These are phyloP conservation scores for Incurvaria masculella DNA, from an alignment of 2,888 invertebrate genomes.

Conservation along the genomic window DNA sequence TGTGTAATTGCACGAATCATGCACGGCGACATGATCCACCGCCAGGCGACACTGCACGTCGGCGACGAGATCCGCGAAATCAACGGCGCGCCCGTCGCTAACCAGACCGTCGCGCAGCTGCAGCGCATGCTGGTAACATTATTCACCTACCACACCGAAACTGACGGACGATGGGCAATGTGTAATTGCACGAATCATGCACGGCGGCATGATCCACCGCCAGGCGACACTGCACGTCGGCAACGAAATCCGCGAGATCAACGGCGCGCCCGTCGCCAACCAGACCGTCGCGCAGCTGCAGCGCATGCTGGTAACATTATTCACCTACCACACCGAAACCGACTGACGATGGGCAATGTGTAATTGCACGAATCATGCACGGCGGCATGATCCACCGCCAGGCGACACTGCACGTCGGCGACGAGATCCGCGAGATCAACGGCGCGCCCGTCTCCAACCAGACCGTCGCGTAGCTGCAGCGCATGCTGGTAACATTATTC, in stretches of 20 bases:
- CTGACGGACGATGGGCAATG: constrained; percentile 98
- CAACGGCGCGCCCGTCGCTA: constrained; percentile 94
- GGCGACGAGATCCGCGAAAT: constrained; percentile 99
- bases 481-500: constrained; percentile 79
- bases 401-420: constrained; percentile 97
- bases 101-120: constrained; percentile 95
- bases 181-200: constrained; percentile 98
- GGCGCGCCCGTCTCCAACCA: constrained; percentile 95
- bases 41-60: constrained; percentile 97
- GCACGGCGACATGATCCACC: constrained; percentile 99
- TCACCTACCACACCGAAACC: constrained; percentile 64
- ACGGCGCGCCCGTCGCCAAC: constrained; percentile 94
- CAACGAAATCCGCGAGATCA: constrained; percentile 99
- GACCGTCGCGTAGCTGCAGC: constrained; percentile 94
- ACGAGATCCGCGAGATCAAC: constrained; percentile 99
- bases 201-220: constrained; percentile 98
- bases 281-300: constrained; percentile 97
- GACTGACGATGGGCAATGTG: constrained; percentile 97
- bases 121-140: constrained; percentile 92
- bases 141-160: constrained; percentile 58
- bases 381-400: constrained; percentile 99
- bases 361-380: constrained; percentile 98
- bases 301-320: constrained; percentile 84
- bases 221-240: constrained; percentile 99
- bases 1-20: constrained; percentile 98